Percentiles rank a stretch among this genome's conserved stretches.
phyloP scores from a whole-genome alignment of 2,888 invertebrate genomes.

The Lasioglossum leucozonium region DNA sequence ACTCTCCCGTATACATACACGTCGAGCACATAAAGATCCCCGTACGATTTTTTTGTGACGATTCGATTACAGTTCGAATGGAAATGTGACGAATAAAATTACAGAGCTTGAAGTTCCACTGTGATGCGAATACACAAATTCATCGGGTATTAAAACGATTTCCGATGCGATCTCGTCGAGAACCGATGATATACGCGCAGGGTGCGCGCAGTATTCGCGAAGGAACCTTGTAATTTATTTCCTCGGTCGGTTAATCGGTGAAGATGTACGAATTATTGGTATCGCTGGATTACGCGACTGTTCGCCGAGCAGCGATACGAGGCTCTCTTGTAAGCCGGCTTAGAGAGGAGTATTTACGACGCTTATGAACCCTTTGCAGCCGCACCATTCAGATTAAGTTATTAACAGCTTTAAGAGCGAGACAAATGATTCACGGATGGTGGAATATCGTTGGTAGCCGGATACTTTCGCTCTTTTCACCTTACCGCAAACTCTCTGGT shows the following conservation, averaged over 20 bases:
- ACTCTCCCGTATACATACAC: background rate
- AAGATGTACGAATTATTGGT: slow-evolving; percentile 13
- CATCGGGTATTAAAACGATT: background rate
- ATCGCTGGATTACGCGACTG: background rate
- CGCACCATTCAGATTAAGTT: slow-evolving; percentile 42
- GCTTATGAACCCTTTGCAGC: background rate
- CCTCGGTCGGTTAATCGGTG: background rate
- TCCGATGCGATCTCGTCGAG: background rate
- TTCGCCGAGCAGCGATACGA: background rate
- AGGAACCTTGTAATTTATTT: background rate
- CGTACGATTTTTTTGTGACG: background rate
- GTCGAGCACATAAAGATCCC: background rate
- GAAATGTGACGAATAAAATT: background rate
- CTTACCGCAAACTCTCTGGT: background rate
- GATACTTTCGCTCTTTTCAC: background rate
- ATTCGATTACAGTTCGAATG: background rate
- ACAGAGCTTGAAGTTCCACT: background rate
- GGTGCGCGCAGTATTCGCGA: background rate
- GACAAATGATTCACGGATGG: background rate
- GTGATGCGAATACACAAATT: background rate
- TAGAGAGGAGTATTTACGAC: slow-evolving; percentile 16
- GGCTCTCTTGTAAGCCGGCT: slow-evolving; percentile 16
- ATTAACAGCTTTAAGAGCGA: slow-evolving; percentile 13
- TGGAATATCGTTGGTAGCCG: background rate
- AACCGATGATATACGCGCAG: slow-evolving; percentile 6